Evolutionary conservation across 2,888 invertebrate genomes (phyloP).

Genomic region (Cyaniris semiargus): DNA sequence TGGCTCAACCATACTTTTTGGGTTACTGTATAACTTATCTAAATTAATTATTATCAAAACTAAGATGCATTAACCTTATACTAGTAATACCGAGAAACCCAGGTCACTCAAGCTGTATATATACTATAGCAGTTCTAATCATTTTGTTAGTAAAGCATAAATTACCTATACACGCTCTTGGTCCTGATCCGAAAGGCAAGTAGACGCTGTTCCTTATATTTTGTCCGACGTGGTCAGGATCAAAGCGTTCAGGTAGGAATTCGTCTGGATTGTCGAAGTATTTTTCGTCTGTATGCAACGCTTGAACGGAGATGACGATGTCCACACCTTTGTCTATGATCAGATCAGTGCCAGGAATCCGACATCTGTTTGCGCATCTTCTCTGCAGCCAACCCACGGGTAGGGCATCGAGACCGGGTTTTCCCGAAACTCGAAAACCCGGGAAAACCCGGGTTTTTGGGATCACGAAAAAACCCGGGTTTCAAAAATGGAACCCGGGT

Average conservation of each 20-base stretch:
- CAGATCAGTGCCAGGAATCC: slow-evolving; percentile 51
- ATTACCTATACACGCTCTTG: slow-evolving; percentile 62
- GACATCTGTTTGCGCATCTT: slow-evolving; percentile 50
- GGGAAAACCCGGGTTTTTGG: too few relatives aligned
- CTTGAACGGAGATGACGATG: slow-evolving; percentile 58
- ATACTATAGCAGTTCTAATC: too few relatives aligned
- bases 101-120: too few relatives aligned
- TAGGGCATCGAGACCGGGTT: too few relatives aligned
- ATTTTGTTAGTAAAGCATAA: slow-evolving; percentile 35
- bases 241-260: slow-evolving; percentile 57
- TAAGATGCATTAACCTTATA: too few relatives aligned
- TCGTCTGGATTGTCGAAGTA: slow-evolving; percentile 57
- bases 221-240: slow-evolving; percentile 39
- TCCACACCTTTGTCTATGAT: slow-evolving; percentile 59
- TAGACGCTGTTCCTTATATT: slow-evolving; percentile 51
- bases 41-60: too few relatives aligned
- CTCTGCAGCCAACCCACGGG: slow-evolving; percentile 55
- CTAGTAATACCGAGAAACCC: too few relatives aligned
- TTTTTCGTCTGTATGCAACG: slow-evolving; percentile 58
- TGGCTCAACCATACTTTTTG: too few relatives aligned
- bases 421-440: too few relatives aligned
- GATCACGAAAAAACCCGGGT: too few relatives aligned
- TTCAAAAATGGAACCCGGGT: too few relatives aligned
- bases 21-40: too few relatives aligned
- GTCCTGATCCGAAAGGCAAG: slow-evolving; percentile 62